Percentiles rank a stretch among this genome's conserved stretches.
phyloP scores from a whole-genome alignment of 2,797 vertebrate genomes.

The Trachops cirrhosus region DNA sequence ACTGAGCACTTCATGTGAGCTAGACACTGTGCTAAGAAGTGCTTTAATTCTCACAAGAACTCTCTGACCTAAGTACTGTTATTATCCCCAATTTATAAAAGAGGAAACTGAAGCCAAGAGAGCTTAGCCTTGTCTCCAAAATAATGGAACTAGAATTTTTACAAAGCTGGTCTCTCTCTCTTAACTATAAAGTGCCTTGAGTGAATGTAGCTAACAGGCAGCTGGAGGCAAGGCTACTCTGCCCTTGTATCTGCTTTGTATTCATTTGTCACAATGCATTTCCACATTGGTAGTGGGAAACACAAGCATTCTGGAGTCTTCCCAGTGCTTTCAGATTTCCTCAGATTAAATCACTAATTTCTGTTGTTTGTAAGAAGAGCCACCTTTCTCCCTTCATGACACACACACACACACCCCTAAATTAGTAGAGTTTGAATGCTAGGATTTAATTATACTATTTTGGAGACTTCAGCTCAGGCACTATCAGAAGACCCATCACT shows the following conservation, averaged over 20 bases:
- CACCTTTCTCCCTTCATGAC: neutral
- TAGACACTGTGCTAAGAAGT: neutral
- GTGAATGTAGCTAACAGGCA: neutral
- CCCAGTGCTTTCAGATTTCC: neutral
- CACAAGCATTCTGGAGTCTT: neutral
- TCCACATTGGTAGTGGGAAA: neutral
- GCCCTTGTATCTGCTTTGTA: neutral
- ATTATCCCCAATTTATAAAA: neutral
- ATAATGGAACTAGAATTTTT: neutral
- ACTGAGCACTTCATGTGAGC: neutral
- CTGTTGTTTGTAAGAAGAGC: neutral
- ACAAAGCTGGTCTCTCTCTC: neutral
- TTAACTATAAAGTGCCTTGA: neutral
- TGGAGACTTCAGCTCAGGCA: neutral
- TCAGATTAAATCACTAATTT: neutral
- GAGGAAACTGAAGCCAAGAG: neutral
- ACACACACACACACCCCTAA: neutral
- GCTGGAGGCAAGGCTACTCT: neutral
- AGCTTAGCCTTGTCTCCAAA: neutral
- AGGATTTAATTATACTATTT: neutral
- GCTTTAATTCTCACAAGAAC: neutral
- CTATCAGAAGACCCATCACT: neutral
- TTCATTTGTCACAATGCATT: neutral
- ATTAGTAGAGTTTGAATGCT: neutral
- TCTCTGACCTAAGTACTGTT: neutral